Percentiles rank a stretch among this genome's conserved stretches.
These are phyloP conservation scores for Hipposideros larvatus DNA, from an alignment of 2,797 vertebrate species.

Conservation along the genomic window DNA sequence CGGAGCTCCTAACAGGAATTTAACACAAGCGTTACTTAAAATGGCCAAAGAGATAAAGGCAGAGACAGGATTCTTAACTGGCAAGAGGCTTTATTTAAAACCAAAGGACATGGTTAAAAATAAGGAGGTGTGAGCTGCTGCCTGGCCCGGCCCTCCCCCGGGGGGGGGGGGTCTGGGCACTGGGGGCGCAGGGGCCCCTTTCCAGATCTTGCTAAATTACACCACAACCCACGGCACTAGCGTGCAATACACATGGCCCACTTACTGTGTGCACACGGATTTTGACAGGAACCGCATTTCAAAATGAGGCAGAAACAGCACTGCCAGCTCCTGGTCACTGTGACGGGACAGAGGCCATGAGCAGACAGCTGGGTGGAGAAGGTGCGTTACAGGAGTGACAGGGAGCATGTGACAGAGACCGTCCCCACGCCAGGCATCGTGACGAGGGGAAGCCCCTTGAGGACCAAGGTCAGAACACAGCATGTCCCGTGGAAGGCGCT, in stretches of 20 bases:
- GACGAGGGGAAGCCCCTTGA: neutral
- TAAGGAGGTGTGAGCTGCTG: neutral
- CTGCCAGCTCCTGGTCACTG: neutral
- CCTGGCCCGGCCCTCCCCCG: neutral
- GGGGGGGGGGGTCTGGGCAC: neutral
- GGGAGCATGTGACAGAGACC: rapidly evolving
- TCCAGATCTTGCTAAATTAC: conserved; percentile 32
- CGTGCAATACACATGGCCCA: neutral
- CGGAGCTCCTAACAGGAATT: neutral
- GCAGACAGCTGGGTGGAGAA: neutral
- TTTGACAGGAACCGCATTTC: neutral
- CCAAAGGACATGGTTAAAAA: neutral
- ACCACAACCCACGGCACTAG: neutral
- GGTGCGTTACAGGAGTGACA: neutral
- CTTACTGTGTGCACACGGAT: neutral
- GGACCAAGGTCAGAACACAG: no score
- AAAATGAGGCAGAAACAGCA: neutral
- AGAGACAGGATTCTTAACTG: neutral
- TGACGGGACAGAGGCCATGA: no score
- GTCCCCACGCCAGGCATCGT: rapidly evolving
- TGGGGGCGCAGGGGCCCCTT: neutral
- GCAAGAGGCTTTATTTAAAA: neutral
- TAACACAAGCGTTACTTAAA: rapidly evolving
- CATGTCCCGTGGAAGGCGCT: neutral
- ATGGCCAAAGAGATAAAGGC: neutral